A percentile compares a stretch with the other conserved stretches of the same genome.
These are phyloP conservation scores for Mallotus villosus DNA, from an alignment of 2,797 vertebrate species.

Conservation along the genomic window DNA sequence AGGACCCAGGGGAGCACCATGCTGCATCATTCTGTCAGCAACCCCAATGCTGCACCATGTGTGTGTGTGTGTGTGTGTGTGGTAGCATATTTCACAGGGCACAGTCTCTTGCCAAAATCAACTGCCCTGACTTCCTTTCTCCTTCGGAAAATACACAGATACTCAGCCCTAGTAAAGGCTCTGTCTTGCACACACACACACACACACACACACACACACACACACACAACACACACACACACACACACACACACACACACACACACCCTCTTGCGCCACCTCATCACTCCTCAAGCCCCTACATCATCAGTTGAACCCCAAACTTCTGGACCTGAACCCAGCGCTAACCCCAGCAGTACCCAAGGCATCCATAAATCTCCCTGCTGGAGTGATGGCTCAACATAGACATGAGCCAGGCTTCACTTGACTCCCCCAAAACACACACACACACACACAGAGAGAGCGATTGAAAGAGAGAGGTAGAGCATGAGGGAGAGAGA, in stretches of 20 bases:
- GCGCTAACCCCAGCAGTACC: constrained; percentile 30
- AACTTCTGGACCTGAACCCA: constrained; percentile 36
- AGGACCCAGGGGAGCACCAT: constrained; percentile 64
- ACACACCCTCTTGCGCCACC: constrained; percentile 23
- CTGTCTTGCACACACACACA: constrained; percentile 30
- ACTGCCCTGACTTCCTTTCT: constrained; percentile 60
- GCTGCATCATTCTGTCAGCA: constrained; percentile 79
- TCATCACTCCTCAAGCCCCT: constrained; percentile 47
- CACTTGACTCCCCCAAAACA: constrained; percentile 19
- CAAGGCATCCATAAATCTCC: constrained; percentile 53
- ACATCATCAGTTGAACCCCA: constrained; percentile 48
- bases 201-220: constrained; percentile 30
- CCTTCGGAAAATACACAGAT: constrained; percentile 33
- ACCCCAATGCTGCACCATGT: constrained; percentile 54
- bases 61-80: constrained; percentile 36
- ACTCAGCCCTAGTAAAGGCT: constrained; percentile 40
- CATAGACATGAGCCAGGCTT: constrained; percentile 35
- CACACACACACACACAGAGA: neutral
- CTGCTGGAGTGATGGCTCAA: constrained; percentile 47
- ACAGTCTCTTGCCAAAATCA: constrained; percentile 68
- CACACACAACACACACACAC: neutral
- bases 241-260: neutral
- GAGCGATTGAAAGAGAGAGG: neutral
- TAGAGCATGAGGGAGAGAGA: no score
- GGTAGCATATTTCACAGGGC: constrained; percentile 67